phyloP scores from a whole-genome alignment of 1,140 invertebrate genomes.

The Teleopsis dalmanni region DNA sequence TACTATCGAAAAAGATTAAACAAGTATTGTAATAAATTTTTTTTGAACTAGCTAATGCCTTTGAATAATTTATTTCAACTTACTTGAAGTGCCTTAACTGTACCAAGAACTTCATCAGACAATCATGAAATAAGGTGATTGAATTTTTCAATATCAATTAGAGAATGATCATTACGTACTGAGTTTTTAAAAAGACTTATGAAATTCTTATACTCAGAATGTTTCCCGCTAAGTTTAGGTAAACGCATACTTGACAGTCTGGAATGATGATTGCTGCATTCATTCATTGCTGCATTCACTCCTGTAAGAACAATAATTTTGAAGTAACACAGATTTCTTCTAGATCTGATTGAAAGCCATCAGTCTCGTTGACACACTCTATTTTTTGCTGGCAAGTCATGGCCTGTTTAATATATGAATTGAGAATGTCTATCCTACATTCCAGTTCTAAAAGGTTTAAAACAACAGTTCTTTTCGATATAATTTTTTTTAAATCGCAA shows the following conservation, averaged over 20 bases:
- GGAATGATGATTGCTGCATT: background rate
- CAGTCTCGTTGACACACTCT: background rate
- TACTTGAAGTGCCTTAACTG: conserved; percentile 4
- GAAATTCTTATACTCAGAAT: conserved; percentile 4
- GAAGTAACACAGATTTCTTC: conserved; percentile 3
- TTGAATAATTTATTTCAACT: conserved; percentile 7
- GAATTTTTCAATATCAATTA: conserved; percentile 9
- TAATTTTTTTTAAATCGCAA: no score
- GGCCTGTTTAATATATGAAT: background rate
- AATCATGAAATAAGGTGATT: no score
- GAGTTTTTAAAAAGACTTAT: conserved; percentile 2
- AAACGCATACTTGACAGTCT: conserved; percentile 2
- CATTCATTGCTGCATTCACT: background rate
- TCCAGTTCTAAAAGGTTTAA: background rate
- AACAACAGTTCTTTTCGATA: background rate
- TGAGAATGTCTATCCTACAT: conserved; percentile 4
- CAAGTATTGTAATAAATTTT: conserved; percentile 11
- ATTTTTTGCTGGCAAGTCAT: background rate
- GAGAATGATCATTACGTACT: conserved; percentile 2
- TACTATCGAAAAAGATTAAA: conserved; percentile 5
- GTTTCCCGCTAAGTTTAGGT: conserved; percentile 6
- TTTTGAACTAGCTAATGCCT: conserved; percentile 11
- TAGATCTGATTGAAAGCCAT: background rate
- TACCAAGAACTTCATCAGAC: no score
- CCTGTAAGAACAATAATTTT: background rate